phyloP scores from a whole-genome alignment of 1,140 invertebrate genomes.

The Charaxes varanes region DNA sequence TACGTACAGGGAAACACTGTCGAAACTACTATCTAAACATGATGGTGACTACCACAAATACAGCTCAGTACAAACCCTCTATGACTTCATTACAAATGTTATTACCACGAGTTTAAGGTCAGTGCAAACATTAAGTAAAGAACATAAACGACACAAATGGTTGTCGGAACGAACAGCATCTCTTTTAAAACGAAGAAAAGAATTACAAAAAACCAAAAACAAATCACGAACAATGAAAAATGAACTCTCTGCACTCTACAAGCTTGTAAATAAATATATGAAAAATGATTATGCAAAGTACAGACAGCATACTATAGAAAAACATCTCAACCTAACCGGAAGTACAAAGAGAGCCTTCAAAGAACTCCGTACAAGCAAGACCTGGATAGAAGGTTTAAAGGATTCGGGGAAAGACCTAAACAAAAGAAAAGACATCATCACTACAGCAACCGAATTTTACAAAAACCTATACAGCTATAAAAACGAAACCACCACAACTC shows the following conservation, averaged over 20 bases:
- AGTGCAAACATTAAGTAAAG: neutral
- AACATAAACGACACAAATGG: neutral
- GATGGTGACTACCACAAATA: neutral
- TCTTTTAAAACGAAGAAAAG: constrained; percentile 11
- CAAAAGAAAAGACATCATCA: constrained; percentile 7
- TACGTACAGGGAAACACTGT: neutral
- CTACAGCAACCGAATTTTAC: constrained; percentile 6
- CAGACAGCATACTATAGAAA: constrained; percentile 9
- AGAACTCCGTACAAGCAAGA: constrained; percentile 4
- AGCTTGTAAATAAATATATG: constrained; percentile 18
- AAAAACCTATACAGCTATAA: constrained; percentile 2
- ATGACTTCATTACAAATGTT: constrained; percentile 1
- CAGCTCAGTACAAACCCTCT: constrained; percentile 2
- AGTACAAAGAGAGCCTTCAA: constrained; percentile 10
- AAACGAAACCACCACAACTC: neutral
- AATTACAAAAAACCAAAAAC: constrained; percentile 12
- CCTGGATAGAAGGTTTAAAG: constrained; percentile 7
- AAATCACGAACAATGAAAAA: constrained; percentile 6
- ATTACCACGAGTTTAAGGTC: neutral
- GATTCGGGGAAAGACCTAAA: neutral
- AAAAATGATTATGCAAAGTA: constrained; percentile 10
- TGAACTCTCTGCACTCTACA: no score
- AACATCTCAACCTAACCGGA: constrained; percentile 6
- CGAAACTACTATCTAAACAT: neutral
- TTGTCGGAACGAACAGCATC: neutral